These are phyloP conservation scores for Dendrocincla fuliginosa DNA, from an alignment of 2,797 vertebrate genomes.

Conservation along the genomic window DNA sequence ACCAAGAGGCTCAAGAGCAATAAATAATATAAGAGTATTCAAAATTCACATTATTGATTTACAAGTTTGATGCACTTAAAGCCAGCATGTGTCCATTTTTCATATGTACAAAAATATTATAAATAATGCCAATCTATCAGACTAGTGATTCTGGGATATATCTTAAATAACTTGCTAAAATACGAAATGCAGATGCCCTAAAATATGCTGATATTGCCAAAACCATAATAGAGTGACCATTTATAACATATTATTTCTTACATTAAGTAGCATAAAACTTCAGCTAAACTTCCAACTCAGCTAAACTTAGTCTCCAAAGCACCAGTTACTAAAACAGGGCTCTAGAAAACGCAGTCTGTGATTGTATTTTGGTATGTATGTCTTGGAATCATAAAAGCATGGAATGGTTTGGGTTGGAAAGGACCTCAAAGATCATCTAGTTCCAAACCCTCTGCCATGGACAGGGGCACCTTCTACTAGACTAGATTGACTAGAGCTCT, in stretches of 20 bases:
- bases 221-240: fast-evolving
- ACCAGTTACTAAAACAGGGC: background rate
- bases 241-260: background rate
- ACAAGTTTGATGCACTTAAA: background rate
- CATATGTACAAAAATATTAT: fast-evolving
- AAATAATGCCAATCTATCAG: background rate
- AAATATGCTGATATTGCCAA: background rate
- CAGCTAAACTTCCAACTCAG: background rate
- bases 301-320: background rate
- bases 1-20: background rate
- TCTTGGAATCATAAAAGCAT: background rate
- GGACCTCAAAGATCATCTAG: background rate
- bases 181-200: background rate
- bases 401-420: background rate
- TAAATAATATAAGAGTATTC: background rate
- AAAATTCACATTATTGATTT: background rate
- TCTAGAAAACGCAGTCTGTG: background rate
- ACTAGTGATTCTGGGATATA: background rate
- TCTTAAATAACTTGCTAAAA: background rate
- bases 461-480: background rate
- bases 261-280: background rate
- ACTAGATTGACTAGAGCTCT: background rate
- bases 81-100: background rate
- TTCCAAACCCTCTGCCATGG: background rate
- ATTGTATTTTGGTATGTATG: background rate